phyloP scores from a whole-genome alignment of 1,140 invertebrate genomes.

The Drosophila sproati region DNA sequence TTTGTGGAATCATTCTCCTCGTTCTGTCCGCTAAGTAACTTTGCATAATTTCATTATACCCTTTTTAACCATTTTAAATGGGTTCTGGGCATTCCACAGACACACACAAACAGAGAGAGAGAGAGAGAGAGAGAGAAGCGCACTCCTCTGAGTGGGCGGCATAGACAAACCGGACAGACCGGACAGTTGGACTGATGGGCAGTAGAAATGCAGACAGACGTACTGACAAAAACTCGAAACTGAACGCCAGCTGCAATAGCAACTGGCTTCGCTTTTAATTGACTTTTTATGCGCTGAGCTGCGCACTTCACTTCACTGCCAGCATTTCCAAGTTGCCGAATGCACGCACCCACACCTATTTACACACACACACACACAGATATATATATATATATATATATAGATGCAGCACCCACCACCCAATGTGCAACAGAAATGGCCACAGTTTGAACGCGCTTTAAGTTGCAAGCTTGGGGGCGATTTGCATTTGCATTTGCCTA shows the following conservation, averaged over 20 bases:
- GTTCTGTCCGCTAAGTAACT: too few relatives aligned
- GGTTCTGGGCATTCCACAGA: too few relatives aligned
- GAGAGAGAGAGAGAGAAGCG: too few relatives aligned
- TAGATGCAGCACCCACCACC: neutral
- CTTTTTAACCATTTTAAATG: too few relatives aligned
- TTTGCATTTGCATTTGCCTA: constrained; percentile 25
- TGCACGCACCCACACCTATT: constrained; percentile 1
- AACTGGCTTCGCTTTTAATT: constrained; percentile 72
- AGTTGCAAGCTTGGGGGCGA: constrained; percentile 53
- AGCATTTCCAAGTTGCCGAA: constrained; percentile 25
- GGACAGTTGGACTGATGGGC: constrained; percentile 11
- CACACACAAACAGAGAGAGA: too few relatives aligned
- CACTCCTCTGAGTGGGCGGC: constrained; percentile 3
- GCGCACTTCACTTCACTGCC: constrained; percentile 61
- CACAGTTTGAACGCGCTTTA: constrained; percentile 72
- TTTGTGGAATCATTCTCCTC: too few relatives aligned
- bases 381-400: too few relatives aligned
- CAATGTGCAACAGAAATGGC: neutral
- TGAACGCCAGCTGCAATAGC: constrained; percentile 76
- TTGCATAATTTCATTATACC: too few relatives aligned
- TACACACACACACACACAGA: neutral
- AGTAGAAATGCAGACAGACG: neutral
- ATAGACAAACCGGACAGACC: neutral
- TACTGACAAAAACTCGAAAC: constrained; percentile 43
- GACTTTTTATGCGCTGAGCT: constrained; percentile 75